Base-by-base conservation (phyloP, 1,140 invertebrate genomes). In the Conus betulinus region DNA sequence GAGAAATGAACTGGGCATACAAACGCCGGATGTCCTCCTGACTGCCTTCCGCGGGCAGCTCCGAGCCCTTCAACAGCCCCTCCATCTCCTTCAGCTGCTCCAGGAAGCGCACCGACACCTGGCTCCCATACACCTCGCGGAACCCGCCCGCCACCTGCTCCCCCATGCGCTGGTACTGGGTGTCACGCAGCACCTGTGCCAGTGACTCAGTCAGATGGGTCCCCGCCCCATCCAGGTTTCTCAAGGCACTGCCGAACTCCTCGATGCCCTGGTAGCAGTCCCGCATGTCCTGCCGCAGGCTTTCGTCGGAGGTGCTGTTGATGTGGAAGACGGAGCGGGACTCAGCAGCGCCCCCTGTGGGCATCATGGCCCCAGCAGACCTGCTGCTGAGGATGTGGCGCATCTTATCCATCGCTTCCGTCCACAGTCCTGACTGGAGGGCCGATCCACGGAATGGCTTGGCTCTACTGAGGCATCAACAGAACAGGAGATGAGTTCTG, bases 191-290 rank as follows among this genome's bases (percentile, higher is more conserved):
- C 39, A 88, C 91, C 87, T 88, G 90, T 15, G 88, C 88, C 39
- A 94, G 88, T 15, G 91, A 89, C 55, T 93, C 89, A 5, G 91
- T 89, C 55, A 92, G 83, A 86, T 91, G 91, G 87, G 91, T 91
- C 76, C 93, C 92, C 84, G 91, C 91, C 87, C 90, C 91, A 89
- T 93, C 92, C 91, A 93, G 91, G 71, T 92, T 92, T 76, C 88
- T 91, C 89, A 92, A 89, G 25, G 90, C 91, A 74, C 90, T 88
- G 17, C 91, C 89, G 67, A 91, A 92, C 82, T 91, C 91, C 51
- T 89, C 88, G 1, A 93, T 82, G 20, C 91, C 88, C 63, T 92
- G 88, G 84, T 89, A 90, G 53, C 90, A 87, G 55, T 89, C 90
- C 79, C 90, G 85, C 27, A 91, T 87, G 39, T 91, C 86, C 27